Percentiles rank a stretch among this genome's conserved stretches.
These are phyloP conservation scores for Cichlasoma orientale DNA, from an alignment of 2,797 vertebrate genomes.

Conservation along the genomic window DNA sequence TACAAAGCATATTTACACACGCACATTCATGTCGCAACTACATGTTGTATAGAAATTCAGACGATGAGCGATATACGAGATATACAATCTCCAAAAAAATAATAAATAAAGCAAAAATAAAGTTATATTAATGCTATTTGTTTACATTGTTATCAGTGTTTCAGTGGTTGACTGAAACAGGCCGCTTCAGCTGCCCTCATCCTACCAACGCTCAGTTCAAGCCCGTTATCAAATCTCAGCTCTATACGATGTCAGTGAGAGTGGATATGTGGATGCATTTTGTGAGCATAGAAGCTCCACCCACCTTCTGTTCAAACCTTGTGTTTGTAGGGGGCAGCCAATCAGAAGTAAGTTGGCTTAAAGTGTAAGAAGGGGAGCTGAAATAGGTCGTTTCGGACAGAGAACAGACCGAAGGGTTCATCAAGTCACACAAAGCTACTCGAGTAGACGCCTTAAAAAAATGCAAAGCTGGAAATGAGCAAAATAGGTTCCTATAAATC, in stretches of 20 bases:
- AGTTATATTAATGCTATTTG: too few species aligned
- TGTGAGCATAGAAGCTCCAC: not conserved
- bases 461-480: not conserved
- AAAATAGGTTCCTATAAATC: not conserved
- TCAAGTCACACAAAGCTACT: not conserved
- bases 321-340: not conserved
- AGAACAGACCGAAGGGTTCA: not conserved
- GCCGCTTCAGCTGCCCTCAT: not conserved
- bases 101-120: not conserved
- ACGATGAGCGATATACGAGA: too few species aligned
- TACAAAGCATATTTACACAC: too few species aligned
- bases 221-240: accelerated
- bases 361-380: not conserved
- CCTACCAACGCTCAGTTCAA: not conserved
- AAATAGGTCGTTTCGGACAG: accelerated
- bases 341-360: not conserved
- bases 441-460: not conserved
- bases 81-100: not conserved
- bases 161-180: not conserved
- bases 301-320: not conserved
- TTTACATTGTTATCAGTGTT: too few species aligned
- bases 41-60: too few species aligned
- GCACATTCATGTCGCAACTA: not conserved
- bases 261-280: not conserved
- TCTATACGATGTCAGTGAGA: not conserved